Base-by-base conservation (phyloP, 2,797 vertebrate species). In the Chromis chromis region DNA sequence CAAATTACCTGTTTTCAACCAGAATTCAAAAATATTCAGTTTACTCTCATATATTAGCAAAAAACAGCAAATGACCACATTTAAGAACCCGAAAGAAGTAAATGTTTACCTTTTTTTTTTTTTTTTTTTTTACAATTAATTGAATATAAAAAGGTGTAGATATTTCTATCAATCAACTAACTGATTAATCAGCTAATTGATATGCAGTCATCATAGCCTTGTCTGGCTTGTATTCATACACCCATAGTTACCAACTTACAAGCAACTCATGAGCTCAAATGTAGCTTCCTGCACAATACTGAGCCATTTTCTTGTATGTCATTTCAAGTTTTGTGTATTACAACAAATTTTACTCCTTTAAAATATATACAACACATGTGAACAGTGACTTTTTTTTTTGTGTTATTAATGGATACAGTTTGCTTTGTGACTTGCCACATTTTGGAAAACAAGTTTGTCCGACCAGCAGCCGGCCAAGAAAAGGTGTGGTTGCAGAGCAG, bases 401-500 rank as follows among this genome's bases (percentile, higher is more conserved):
- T 19, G 2, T 28, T 46, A 24, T 74, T 53, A 55, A 28, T 27
- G 22, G 31, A 46, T 46, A 19, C 31, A 24, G 12, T 55, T 50
- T 76, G 65, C 46, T 63, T n/a, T 50, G 50, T 72, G 60, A 72
- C 65, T n/a, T 33, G 56, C 42, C 52, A 79, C 16, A 50, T 66
- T 65, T 65, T 39, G 28, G 4, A 39, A 28, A 71, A 17, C 39
- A 14, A 13, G 5, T 44, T 62, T 70, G 33, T 73, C 55, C 64
- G 72, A 79, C 76, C 54, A 70, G 66, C n/a, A 64, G 63, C 57
- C 31, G 40, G 60, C 27, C 44, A 65, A 65, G 68, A 74, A 84
- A 86, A 79, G 70, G 68, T 75, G 56, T 81, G 64, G 71, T 77
- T 57, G 36, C 70, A 53, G 58, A 76, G 65, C 12, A 19, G 62